A percentile compares a stretch with the other conserved stretches of the same genome.
These are phyloP conservation scores for Halictus quadricinctus DNA, from an alignment of 2,888 invertebrate genomes.

Conservation along the genomic window DNA sequence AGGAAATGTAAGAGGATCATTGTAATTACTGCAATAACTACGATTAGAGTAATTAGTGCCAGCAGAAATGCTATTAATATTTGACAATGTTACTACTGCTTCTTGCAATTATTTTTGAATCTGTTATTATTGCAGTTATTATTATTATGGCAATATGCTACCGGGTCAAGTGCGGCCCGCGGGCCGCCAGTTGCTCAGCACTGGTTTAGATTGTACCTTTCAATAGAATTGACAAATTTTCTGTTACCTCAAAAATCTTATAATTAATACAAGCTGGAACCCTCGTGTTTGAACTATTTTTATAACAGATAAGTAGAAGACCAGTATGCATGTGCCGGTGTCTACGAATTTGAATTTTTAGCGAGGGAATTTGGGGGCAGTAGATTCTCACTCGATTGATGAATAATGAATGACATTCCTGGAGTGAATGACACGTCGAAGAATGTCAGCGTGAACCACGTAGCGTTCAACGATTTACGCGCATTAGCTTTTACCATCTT, in stretches of 20 bases:
- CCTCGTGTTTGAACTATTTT: not conserved
- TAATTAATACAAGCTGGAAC: not conserved
- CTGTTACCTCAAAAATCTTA: no score
- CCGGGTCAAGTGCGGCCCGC: no score
- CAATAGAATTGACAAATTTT: not conserved
- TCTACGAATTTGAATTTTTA: slow-evolving; percentile 36
- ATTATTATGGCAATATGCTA: no score
- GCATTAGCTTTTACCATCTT: slow-evolving; percentile 24
- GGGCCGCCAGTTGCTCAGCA: no score
- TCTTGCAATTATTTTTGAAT: not conserved
- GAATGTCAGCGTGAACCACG: slow-evolving; percentile 55
- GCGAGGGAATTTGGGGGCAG: slow-evolving; percentile 42
- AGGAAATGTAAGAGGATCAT: not conserved
- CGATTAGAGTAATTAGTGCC: not conserved
- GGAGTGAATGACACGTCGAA: slow-evolving; percentile 51
- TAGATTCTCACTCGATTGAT: slow-evolving; percentile 48
- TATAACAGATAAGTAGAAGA: not conserved
- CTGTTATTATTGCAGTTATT: not conserved
- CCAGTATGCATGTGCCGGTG: no score
- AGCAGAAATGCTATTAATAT: not conserved
- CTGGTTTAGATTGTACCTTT: no score
- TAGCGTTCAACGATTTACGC: slow-evolving; percentile 34
- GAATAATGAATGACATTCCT: slow-evolving; percentile 66
- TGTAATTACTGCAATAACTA: not conserved
- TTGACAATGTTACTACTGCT: not conserved